Evolutionary conservation across 2,797 vertebrate genomes (phyloP).

Genomic region (Pagetopsis macropterus): DNA sequence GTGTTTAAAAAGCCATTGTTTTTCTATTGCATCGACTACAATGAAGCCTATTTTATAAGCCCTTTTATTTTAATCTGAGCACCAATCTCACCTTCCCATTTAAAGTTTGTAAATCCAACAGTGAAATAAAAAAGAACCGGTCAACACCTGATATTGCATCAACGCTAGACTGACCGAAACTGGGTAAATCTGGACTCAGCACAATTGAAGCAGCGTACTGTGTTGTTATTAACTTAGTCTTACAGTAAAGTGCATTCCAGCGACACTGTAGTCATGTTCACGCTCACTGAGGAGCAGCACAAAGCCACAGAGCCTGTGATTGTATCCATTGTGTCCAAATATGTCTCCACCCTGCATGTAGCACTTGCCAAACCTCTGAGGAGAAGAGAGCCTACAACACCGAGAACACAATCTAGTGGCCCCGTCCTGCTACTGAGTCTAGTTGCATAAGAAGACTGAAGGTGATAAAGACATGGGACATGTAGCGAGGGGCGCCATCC

Average conservation of each 20-base stretch:
- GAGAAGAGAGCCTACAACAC: conserved; percentile 61
- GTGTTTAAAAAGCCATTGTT: too few relatives aligned
- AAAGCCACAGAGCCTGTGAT: conserved; percentile 16
- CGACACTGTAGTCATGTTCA: not conserved
- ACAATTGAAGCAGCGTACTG: too few relatives aligned
- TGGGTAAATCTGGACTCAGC: not conserved
- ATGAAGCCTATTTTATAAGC: too few relatives aligned
- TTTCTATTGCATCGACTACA: too few relatives aligned
- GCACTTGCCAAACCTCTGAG: conserved; percentile 17
- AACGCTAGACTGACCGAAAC: not conserved
- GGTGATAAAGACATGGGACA: conserved; percentile 44
- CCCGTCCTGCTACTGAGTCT: conserved; percentile 45
- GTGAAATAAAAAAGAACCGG: too few relatives aligned
- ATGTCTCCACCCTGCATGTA: conserved; percentile 12
- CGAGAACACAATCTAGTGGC: conserved; percentile 35
- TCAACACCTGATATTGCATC: not conserved
- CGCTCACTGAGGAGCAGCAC: conserved; percentile 21
- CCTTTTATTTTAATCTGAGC: too few relatives aligned
- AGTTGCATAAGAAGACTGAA: conserved; percentile 48
- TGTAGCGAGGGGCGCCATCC: conserved; percentile 67
- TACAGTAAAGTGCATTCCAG: not conserved
- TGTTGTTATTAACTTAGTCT: not conserved
- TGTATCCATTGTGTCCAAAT: conserved; percentile 31
- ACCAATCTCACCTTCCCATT: too few relatives aligned
- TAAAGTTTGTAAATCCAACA: too few relatives aligned